A percentile compares a stretch with the other conserved stretches of the same genome.
phyloP scores from a whole-genome alignment of 1,140 invertebrate genomes.

The Zelostemma sp. region DNA sequence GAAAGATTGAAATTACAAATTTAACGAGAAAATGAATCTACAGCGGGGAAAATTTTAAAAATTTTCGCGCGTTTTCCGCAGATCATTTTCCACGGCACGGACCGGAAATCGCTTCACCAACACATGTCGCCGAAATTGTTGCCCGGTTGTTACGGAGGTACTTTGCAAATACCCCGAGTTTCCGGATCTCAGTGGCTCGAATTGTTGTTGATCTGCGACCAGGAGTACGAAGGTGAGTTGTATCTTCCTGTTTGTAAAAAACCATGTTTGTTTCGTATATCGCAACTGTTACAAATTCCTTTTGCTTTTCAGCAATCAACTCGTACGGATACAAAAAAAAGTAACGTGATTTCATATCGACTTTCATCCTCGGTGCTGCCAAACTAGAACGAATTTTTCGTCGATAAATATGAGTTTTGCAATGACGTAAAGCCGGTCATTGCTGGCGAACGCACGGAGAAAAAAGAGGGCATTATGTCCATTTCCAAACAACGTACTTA shows the following conservation, averaged over 20 bases:
- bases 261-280: not conserved
- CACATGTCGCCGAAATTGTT: conserved; percentile 84
- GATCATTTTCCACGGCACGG: conserved; percentile 88
- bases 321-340: conserved; percentile 82
- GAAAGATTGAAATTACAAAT: no score
- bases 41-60: no score
- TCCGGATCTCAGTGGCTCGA: conserved; percentile 80
- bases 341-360: conserved; percentile 26
- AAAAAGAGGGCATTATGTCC: no score
- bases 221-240: conserved; percentile 77
- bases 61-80: conserved; percentile 37
- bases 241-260: conserved; percentile 6
- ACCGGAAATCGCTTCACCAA: conserved; percentile 83
- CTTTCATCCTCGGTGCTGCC: not conserved
- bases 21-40: not conserved
- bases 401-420: not conserved
- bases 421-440: no score
- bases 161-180: conserved; percentile 74
- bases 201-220: conserved; percentile 77
- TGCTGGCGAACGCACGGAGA: no score
- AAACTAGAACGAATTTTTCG: not conserved
- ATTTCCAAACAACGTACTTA: no score
- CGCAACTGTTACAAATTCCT: conserved; percentile 2
- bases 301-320: conserved; percentile 77
- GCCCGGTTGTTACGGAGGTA: conserved; percentile 84